Percentiles rank a stretch among this genome's conserved stretches.
These are phyloP conservation scores for Dioctria linearis DNA, from an alignment of 2,888 invertebrate species.

Conservation along the genomic window DNA sequence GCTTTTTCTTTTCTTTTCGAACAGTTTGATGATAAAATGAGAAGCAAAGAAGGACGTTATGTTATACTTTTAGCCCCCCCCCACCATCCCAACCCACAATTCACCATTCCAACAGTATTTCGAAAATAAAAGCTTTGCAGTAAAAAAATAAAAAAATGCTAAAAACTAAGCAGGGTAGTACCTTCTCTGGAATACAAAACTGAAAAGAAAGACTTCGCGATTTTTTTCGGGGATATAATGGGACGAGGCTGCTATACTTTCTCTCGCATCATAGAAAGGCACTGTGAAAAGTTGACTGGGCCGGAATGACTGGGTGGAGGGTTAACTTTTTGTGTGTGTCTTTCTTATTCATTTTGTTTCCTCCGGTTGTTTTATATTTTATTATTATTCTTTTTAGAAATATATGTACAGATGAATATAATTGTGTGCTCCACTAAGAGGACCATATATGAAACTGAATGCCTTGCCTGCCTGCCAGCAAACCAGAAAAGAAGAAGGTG, in stretches of 20 bases:
- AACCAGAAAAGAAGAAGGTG: conserved; percentile 8
- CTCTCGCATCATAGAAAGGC: conserved; percentile 12
- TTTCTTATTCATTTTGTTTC: conserved; percentile 43
- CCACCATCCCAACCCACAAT: not conserved
- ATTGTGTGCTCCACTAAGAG: conserved; percentile 45
- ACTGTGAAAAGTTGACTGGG: not conserved
- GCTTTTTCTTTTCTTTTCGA: conserved; percentile 46
- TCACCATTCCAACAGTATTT: no score
- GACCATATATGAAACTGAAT: conserved; percentile 37
- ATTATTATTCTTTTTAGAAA: conserved; percentile 51
- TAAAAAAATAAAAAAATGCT: conserved; percentile 49
- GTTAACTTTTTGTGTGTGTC: conserved; percentile 49
- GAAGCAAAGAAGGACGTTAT: conserved; percentile 21
- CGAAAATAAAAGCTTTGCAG: conserved; percentile 51
- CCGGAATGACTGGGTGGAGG: conserved; percentile 26
- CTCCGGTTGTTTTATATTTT: conserved; percentile 47
- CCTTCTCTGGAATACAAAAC: conserved; percentile 46
- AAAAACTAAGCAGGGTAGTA: conserved; percentile 47
- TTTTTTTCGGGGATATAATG: conserved; percentile 49
- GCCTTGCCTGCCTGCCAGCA: not conserved
- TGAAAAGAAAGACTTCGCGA: conserved; percentile 52
- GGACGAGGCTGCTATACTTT: conserved; percentile 12
- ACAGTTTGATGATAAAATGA: conserved; percentile 35
- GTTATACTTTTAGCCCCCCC: conserved; percentile 33
- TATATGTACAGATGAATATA: conserved; percentile 49